Percentiles rank a stretch among this genome's conserved stretches.
Evolutionary conservation across 2,888 invertebrate genomes (phyloP).

Genomic region (Hirtodrosophila alboralis): DNA sequence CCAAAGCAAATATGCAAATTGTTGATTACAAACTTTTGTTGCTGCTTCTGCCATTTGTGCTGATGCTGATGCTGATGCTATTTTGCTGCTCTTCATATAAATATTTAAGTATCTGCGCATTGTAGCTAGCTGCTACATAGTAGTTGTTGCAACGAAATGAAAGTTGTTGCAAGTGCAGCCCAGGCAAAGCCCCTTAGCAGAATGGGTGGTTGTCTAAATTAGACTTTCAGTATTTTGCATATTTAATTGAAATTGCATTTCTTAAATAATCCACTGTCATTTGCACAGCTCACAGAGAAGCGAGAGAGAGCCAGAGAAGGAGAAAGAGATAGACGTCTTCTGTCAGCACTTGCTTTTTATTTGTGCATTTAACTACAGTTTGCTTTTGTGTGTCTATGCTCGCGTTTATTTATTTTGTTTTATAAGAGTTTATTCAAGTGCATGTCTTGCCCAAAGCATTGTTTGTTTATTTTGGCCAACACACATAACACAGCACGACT

Average conservation of each 20-base stretch:
- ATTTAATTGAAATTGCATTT: conserved; percentile 78
- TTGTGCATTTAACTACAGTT: conserved; percentile 62
- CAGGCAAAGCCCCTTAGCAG: conserved; percentile 22
- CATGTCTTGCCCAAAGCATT: conserved; percentile 67
- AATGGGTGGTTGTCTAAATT: conserved; percentile 65
- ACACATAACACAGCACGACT: conserved; percentile 26
- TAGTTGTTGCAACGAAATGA: conserved; percentile 46
- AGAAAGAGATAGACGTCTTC: conserved; percentile 19
- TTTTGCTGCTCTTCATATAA: conserved; percentile 56
- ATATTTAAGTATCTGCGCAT: conserved; percentile 75
- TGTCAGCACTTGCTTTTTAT: conserved; percentile 50
- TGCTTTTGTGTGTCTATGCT: conserved; percentile 15
- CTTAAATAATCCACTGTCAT: conserved; percentile 77
- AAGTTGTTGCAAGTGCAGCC: conserved; percentile 40
- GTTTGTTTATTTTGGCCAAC: conserved; percentile 63
- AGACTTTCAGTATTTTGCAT: conserved; percentile 78
- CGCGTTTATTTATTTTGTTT: conserved; percentile 67
- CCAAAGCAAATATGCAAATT: conserved; percentile 79
- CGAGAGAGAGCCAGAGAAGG: neutral
- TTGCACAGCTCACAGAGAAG: conserved; percentile 42
- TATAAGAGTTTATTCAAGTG: conserved; percentile 76
- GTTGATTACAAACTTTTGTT: conserved; percentile 77
- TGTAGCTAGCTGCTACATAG: conserved; percentile 39
- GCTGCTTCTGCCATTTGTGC: conserved; percentile 21
- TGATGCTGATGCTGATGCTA: conserved; percentile 6